Conservation (phyloP, 2,888 invertebrate species). For the Caenorhabditis macrosperma region DNA sequence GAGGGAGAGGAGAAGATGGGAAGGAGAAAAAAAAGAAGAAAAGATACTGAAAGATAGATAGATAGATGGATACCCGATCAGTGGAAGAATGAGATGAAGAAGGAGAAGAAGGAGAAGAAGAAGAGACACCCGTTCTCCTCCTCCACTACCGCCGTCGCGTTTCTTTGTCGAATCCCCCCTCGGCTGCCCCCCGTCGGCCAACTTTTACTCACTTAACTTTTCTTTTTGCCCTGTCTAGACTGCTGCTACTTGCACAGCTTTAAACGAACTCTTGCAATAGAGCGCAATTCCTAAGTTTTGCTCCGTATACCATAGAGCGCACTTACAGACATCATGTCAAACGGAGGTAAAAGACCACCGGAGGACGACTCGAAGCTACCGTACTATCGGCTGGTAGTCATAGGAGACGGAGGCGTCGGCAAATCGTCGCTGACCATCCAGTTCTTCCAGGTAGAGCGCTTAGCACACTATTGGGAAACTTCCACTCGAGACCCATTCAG, state of each 20-base stretch:
- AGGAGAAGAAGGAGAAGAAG: constrained; percentile 19
- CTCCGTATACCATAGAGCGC: too few species aligned
- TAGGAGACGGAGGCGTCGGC: constrained; percentile 81
- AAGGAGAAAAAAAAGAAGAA: constrained; percentile 1
- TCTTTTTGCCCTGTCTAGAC: too few species aligned
- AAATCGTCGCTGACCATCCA: constrained; percentile 97
- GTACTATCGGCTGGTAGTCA: constrained; percentile 76
- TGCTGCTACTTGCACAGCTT: too few species aligned
- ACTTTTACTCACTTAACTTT: background rate
- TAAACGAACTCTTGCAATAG: too few species aligned
- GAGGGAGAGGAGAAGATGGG: constrained; percentile 6
- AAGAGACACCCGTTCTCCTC: constrained; percentile 3
- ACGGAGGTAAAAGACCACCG: constrained; percentile 70
- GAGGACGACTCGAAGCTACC: constrained; percentile 76
- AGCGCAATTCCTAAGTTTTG: too few species aligned
- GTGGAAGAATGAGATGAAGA: constrained; percentile 21
- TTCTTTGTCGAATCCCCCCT: background rate
- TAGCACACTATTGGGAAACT: background rate
- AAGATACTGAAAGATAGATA: constrained; percentile 20
- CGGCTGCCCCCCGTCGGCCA: background rate
- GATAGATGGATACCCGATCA: constrained; percentile 27
- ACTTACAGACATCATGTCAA: constrained; percentile 44
- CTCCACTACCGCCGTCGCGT: background rate
- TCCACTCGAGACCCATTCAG: constrained; percentile 63
- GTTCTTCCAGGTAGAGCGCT: constrained; percentile 87